A percentile compares a stretch with the other conserved stretches of the same genome.
phyloP scores from a whole-genome alignment of 64 coral and sea anemone species.

The Dendronephthya gigantea region DNA sequence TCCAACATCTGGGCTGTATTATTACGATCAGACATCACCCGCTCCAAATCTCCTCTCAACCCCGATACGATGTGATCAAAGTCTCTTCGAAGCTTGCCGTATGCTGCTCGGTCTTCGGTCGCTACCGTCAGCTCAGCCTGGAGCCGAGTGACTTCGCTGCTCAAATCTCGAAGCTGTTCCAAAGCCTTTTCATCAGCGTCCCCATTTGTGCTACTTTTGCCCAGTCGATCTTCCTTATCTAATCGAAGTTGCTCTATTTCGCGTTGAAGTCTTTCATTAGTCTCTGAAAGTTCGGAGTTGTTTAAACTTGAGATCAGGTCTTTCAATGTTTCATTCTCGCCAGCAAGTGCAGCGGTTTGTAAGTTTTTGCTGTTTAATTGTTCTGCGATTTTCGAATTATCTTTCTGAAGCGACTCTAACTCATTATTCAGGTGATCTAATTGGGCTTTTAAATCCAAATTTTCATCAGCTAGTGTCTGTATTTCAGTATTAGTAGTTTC shows the following conservation, averaged over 20 bases:
- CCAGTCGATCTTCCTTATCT: too few species aligned
- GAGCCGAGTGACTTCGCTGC: conserved; percentile 18
- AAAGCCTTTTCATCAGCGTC: too few species aligned
- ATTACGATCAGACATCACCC: not conserved
- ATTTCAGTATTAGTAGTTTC: not conserved
- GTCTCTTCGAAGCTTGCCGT: conserved; percentile 46
- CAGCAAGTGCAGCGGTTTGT: not conserved
- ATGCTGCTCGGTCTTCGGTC: conserved; percentile 41
- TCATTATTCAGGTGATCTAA: too few species aligned
- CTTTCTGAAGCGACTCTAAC: not conserved
- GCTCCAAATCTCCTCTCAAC: conserved; percentile 67
- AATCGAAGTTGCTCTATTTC: too few species aligned
- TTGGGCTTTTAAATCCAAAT: too few species aligned
- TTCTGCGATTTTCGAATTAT: not conserved
- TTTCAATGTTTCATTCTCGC: too few species aligned
- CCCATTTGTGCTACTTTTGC: too few species aligned
- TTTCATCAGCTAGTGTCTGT: not conserved
- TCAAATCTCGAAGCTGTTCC: conserved; percentile 22
- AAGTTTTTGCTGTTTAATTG: not conserved
- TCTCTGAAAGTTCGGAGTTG: too few species aligned
- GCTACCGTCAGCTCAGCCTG: conserved; percentile 25
- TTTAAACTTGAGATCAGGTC: too few species aligned
- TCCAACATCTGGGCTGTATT: not conserved
- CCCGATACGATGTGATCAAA: conserved; percentile 87
- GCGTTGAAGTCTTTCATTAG: too few species aligned